phyloP scores from a whole-genome alignment of 2,113 vertebrate genomes.

The Pseudonaja textilis region DNA sequence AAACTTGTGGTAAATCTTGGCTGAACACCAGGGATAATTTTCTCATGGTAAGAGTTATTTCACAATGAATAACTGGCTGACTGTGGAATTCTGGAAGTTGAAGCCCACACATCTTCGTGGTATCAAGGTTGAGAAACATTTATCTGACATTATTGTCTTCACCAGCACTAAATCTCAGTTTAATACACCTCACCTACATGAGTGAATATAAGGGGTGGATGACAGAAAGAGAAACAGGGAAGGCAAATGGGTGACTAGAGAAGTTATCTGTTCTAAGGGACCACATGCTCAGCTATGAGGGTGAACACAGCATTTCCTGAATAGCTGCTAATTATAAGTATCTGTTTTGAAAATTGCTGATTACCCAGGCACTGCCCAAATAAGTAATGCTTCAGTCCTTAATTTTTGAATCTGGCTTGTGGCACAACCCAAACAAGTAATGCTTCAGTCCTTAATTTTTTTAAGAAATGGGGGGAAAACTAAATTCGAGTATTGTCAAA shows the following conservation, averaged over 20 bases:
- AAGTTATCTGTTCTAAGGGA: neutral
- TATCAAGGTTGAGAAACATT: neutral
- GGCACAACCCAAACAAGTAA: neutral
- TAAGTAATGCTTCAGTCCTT: neutral
- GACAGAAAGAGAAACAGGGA: neutral
- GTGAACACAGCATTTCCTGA: neutral
- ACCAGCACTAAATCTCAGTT: neutral
- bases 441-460: neutral
- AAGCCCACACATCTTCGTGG: neutral
- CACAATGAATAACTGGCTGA: neutral
- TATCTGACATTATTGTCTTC: neutral
- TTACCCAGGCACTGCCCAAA: neutral
- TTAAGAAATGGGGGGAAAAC: too few relatives aligned
- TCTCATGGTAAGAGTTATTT: neutral
- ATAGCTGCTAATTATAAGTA: neutral
- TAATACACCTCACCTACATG: neutral
- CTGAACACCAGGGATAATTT: neutral
- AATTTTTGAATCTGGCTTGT: neutral
- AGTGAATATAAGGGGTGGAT: neutral
- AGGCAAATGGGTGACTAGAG: neutral
- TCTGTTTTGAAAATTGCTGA: neutral
- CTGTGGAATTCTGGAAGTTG: neutral
- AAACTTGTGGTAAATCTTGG: neutral
- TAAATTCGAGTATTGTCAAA: neutral
- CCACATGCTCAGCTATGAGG: neutral